Percentiles rank a stretch among this genome's conserved stretches.
Conservation (phyloP, 2,888 invertebrate species). For the Rhaphigaster nebulosa region DNA sequence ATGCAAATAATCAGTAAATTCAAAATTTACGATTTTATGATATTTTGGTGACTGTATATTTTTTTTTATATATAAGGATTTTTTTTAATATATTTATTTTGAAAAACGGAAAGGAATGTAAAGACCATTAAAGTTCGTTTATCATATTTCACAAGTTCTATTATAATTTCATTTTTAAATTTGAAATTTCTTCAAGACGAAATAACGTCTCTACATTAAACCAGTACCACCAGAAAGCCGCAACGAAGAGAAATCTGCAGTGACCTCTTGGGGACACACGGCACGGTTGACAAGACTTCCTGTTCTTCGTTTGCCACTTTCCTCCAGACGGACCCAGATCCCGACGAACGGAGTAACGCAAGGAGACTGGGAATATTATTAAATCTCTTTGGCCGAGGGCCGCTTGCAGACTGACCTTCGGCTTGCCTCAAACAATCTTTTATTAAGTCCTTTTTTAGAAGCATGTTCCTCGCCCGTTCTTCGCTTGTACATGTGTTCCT, state of each 20-base stretch:
- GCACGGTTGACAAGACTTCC: background rate
- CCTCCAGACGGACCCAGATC: background rate
- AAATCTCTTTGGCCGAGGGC: slow-evolving; percentile 19
- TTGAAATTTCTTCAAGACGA: background rate
- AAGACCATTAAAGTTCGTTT: no score
- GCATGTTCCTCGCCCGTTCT: slow-evolving; percentile 31
- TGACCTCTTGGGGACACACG: background rate
- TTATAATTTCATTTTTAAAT: no score
- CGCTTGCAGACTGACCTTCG: slow-evolving; percentile 62
- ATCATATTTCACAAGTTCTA: no score
- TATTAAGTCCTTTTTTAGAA: slow-evolving; percentile 64
- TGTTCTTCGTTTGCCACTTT: background rate
- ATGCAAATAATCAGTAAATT: no score
- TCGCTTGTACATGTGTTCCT: background rate
- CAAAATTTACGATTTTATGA: no score
- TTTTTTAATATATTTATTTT: no score
- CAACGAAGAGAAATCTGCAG: background rate
- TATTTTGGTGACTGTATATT: no score
- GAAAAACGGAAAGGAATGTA: no score
- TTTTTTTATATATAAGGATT: no score
- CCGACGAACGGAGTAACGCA: background rate
- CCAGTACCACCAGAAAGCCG: background rate
- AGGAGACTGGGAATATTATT: background rate
- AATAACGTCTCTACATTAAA: background rate
- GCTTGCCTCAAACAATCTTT: slow-evolving; percentile 60